Base-by-base conservation (phyloP, 1,140 invertebrate genomes). In the Nixonia krombeini region DNA sequence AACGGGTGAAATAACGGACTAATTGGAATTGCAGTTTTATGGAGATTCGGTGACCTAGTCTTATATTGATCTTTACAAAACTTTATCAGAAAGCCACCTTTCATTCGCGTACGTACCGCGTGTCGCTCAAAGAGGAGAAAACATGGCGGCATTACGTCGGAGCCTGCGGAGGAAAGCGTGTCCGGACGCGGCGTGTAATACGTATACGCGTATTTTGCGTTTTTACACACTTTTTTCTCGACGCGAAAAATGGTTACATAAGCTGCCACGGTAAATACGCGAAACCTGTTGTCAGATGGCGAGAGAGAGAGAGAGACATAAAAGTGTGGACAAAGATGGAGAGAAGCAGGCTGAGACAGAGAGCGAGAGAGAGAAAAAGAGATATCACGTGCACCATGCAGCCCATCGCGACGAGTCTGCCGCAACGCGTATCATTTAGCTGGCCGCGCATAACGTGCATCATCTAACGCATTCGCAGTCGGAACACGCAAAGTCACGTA, bases 221-320 rank as follows among this genome's bases (percentile, higher is more conserved):
- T 17, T 12, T 9, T 9, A 37, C 16, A 6, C 35, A 12, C 7
- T 13, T 12, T 37, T 17, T 37, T 37, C 16, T 7, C 35, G 16
- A 4, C 35, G 35, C 35, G 35, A 37, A 37, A 15, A 1, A 9
- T 33, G 5, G 35, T 37, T 37, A 37, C 35, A 12, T 37, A 37
- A 37, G 35, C 35, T n/a, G 31, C 8, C 35, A 4, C 35, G n/a
- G n/a, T n/a, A n/a, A n/a, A n/a, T n/a, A n/a, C 35, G 35, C 35
- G 12, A 17, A 37, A 37, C 35, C 35, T 37, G 35, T 37, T 37
- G 35, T 37, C 35, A 15, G 12, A 37, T 37, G 7, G 16, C 35
- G 35, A 37, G 12, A 13, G 35, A 3, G 31, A 3, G 8, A 9
- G 8, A 33, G 12, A 12, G 31, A 10, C 10, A n/a, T n/a, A n/a